Conservation (phyloP, 2,888 invertebrate species). For the Chouioia cunea region DNA sequence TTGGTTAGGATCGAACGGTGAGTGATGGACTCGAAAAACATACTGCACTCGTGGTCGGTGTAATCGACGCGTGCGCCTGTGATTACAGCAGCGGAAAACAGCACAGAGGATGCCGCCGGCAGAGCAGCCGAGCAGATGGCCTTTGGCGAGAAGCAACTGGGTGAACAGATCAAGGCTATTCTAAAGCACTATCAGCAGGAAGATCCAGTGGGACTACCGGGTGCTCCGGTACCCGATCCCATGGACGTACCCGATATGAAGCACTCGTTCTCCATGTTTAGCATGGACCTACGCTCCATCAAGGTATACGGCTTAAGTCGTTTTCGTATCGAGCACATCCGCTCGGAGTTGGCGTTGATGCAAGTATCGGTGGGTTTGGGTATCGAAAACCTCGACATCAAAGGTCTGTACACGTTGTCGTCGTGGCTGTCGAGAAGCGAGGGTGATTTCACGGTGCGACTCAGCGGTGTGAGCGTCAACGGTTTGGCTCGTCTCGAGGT, state of each 20-base stretch:
- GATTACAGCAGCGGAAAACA: not conserved
- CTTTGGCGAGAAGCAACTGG: constrained; percentile 77
- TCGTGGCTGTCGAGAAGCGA: constrained; percentile 78
- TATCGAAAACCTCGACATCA: constrained; percentile 79
- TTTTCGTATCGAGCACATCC: constrained; percentile 80
- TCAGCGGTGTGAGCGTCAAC: constrained; percentile 78
- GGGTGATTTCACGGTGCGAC: constrained; percentile 84
- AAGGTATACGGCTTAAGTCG: constrained; percentile 82
- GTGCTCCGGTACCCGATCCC: constrained; percentile 84
- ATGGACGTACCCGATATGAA: constrained; percentile 82
- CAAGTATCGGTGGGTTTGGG: constrained; percentile 80
- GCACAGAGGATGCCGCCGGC: not conserved
- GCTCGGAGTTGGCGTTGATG: constrained; percentile 81
- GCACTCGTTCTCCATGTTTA: constrained; percentile 78
- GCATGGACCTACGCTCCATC: constrained; percentile 79
- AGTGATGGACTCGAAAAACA: too few species aligned
- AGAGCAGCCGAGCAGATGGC: constrained; percentile 58
- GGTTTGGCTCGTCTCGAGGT: constrained; percentile 80
- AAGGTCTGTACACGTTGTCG: constrained; percentile 81
- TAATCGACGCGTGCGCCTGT: constrained; percentile 1
- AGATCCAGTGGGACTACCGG: constrained; percentile 86
- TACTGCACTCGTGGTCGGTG: too few species aligned
- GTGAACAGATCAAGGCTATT: constrained; percentile 78
- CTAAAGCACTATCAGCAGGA: constrained; percentile 85
- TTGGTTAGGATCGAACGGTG: too few species aligned